These are phyloP conservation scores for Eidolon dupreanum DNA, from an alignment of 2,797 vertebrate genomes.

Conservation along the genomic window DNA sequence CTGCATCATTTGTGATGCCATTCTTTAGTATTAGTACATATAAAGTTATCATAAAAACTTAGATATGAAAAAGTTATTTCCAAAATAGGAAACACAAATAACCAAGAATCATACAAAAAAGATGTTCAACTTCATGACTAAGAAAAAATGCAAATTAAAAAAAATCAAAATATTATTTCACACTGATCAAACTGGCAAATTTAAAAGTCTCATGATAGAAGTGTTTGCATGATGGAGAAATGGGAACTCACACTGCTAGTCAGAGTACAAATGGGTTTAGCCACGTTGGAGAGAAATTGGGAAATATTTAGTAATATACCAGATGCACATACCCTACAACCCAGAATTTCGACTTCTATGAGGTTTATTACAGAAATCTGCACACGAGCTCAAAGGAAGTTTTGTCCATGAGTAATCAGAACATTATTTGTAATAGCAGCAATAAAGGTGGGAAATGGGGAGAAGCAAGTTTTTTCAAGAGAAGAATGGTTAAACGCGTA, in stretches of 20 bases:
- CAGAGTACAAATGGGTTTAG: slow-evolving; percentile 32
- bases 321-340: neutral
- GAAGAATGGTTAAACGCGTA: neutral
- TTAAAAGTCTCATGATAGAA: slow-evolving; percentile 61
- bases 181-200: slow-evolving; percentile 60
- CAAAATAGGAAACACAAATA: slow-evolving; percentile 27
- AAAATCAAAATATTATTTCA: slow-evolving; percentile 67
- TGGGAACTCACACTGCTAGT: neutral
- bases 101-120: slow-evolving; percentile 48
- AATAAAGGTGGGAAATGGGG: neutral
- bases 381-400: neutral
- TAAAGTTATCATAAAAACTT: slow-evolving; percentile 17
- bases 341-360: neutral
- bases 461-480: neutral
- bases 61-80: slow-evolving; percentile 43
- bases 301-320: neutral
- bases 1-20: neutral
- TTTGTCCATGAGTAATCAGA: neutral
- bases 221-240: slow-evolving; percentile 30
- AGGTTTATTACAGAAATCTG: slow-evolving; percentile 32
- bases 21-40: neutral
- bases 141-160: slow-evolving; percentile 68
- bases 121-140: slow-evolving; percentile 56
- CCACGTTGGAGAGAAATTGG: slow-evolving; percentile 38
- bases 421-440: neutral